A percentile compares a stretch with the other conserved stretches of the same genome.
These are phyloP conservation scores for Pagrus major DNA, from an alignment of 2,113 vertebrate genomes.

Conservation along the genomic window DNA sequence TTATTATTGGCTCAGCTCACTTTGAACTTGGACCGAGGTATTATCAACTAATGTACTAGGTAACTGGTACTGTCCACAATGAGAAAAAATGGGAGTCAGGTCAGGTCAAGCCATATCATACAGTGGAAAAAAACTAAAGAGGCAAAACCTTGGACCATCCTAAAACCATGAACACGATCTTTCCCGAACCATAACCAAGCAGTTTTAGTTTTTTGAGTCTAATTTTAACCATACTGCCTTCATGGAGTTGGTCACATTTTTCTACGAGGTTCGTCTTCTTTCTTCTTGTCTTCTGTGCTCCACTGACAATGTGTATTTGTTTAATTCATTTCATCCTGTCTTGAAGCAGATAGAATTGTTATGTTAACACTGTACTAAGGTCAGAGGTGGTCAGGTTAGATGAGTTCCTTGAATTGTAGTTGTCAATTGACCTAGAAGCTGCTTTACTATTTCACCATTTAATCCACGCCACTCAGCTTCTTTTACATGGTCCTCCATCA, in stretches of 20 bases:
- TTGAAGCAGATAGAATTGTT: slow-evolving; percentile 19
- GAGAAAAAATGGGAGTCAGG: too few species aligned
- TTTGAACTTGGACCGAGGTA: too few species aligned
- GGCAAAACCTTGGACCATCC: background rate
- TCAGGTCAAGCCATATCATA: too few species aligned
- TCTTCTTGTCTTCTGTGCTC: background rate
- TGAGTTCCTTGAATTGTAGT: slow-evolving; percentile 24
- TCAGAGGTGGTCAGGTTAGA: slow-evolving; percentile 29
- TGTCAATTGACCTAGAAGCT: slow-evolving; percentile 29
- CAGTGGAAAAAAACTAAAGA: too few species aligned
- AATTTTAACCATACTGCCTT: background rate
- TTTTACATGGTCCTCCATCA: slow-evolving; percentile 15
- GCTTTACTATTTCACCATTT: slow-evolving; percentile 9
- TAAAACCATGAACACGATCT: background rate
- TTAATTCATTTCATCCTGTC: slow-evolving; percentile 20
- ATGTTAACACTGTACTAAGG: slow-evolving; percentile 18
- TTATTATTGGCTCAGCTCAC: too few species aligned
- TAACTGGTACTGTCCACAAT: too few species aligned
- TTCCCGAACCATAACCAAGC: background rate
- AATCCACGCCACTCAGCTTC: background rate
- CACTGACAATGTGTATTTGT: background rate
- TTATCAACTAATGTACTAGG: too few species aligned
- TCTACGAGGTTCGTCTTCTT: background rate
- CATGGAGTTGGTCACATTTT: background rate
- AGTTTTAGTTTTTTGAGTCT: slow-evolving; percentile 3